These are phyloP conservation scores for Laticauda laticaudata DNA, from an alignment of 2,113 vertebrate species.

Conservation along the genomic window DNA sequence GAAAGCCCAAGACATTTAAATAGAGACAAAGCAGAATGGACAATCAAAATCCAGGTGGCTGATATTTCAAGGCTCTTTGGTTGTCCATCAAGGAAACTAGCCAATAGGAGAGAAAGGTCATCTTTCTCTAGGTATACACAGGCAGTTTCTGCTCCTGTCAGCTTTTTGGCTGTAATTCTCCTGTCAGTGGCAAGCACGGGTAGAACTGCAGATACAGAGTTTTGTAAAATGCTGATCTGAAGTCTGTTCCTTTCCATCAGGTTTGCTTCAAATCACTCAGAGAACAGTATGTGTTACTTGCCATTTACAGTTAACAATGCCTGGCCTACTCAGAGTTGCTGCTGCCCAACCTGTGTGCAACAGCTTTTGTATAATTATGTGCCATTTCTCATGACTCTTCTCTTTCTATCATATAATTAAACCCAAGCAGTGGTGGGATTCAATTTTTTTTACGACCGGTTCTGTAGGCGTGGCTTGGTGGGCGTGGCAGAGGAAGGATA, in stretches of 20 bases:
- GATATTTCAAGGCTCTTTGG: not conserved
- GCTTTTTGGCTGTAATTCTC: not conserved
- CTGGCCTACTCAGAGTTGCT: not conserved
- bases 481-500: too few relatives aligned
- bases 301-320: not conserved
- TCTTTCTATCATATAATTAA: not conserved
- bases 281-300: not conserved
- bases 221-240: not conserved
- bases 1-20: not conserved
- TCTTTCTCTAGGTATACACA: not conserved
- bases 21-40: not conserved
- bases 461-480: too few relatives aligned
- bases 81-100: not conserved
- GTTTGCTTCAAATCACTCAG: not conserved
- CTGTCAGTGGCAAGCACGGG: not conserved
- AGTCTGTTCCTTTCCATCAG: not conserved
- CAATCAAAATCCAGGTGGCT: not conserved
- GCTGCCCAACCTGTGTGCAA: not conserved
- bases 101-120: not conserved
- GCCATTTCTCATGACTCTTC: not conserved
- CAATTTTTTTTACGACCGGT: too few relatives aligned
- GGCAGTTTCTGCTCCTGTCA: not conserved
- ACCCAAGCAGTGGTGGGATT: not conserved
- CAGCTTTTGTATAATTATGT: not conserved
- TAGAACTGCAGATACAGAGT: not conserved